Percentiles rank a stretch among this genome's conserved stretches.
These are phyloP conservation scores for Megathymus violae DNA, from an alignment of 1,140 invertebrate genomes.

Conservation along the genomic window DNA sequence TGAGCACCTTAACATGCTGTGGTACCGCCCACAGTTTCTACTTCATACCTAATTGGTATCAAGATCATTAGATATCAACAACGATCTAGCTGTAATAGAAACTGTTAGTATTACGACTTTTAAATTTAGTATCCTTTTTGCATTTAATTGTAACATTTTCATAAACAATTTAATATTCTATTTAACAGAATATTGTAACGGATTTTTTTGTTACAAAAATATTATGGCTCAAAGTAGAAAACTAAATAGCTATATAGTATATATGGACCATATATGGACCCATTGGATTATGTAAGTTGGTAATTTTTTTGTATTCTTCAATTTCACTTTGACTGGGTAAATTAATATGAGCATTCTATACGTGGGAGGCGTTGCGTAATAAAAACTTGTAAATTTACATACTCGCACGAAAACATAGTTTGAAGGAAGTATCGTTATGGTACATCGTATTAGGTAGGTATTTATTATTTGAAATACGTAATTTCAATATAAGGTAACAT, in stretches of 20 bases:
- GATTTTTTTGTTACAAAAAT: no score
- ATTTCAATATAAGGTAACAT: no score
- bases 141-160: no score
- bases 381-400: conserved; percentile 22
- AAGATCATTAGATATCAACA: background rate
- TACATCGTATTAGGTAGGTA: no score
- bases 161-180: no score
- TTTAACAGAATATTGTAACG: no score
- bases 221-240: background rate
- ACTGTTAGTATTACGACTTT: no score
- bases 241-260: no score
- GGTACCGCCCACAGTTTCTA: conserved; percentile 16
- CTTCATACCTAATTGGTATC: conserved; percentile 28
- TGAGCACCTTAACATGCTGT: conserved; percentile 13
- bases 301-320: conserved; percentile 1
- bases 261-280: no score
- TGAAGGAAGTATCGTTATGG: background rate
- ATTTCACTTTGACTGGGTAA: conserved; percentile 5
- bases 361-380: conserved; percentile 22
- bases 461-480: no score
- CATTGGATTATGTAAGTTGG: background rate
- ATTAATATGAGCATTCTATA: conserved; percentile 1
- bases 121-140: no score
- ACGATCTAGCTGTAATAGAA: background rate
- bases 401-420: conserved; percentile 4